These are phyloP conservation scores for Shargacucullia verbasci DNA, from an alignment of 2,888 invertebrate species.

Conservation along the genomic window DNA sequence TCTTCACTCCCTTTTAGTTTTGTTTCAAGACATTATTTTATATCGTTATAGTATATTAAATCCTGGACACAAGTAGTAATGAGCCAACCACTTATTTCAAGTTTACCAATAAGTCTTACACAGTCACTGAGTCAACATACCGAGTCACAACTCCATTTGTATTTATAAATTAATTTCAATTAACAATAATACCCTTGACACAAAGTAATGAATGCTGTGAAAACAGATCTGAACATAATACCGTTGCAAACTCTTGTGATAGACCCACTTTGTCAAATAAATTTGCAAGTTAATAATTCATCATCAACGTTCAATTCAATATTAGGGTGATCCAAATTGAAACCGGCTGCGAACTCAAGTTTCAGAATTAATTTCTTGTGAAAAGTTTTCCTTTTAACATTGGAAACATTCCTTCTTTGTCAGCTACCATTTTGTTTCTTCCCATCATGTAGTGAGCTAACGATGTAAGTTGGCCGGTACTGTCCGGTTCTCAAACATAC, in stretches of 20 bases:
- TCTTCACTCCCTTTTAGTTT: no score
- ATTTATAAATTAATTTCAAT: slow-evolving; percentile 33
- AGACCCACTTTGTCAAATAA: slow-evolving; percentile 51
- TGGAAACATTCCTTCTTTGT: slow-evolving; percentile 12
- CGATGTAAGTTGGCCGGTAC: no score
- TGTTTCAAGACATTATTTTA: no score
- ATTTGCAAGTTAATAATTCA: slow-evolving; percentile 58
- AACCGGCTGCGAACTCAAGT: slow-evolving; percentile 16
- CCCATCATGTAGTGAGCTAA: no score
- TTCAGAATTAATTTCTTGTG: slow-evolving; percentile 34
- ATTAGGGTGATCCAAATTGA: slow-evolving; percentile 46
- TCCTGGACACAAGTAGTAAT: no score
- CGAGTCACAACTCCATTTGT: slow-evolving; percentile 23
- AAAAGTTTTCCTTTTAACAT: slow-evolving; percentile 27
- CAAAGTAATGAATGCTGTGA: slow-evolving; percentile 23
- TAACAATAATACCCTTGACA: slow-evolving; percentile 24
- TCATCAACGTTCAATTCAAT: slow-evolving; percentile 48
- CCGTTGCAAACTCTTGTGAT: slow-evolving; percentile 34
- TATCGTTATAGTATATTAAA: no score
- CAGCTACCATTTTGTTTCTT: no score
- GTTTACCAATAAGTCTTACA: no score
- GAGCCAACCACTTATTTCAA: no score
- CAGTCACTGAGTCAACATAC: slow-evolving; percentile 8
- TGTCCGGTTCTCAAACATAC: no score
- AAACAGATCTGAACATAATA: slow-evolving; percentile 38